Evolutionary conservation across 2,888 invertebrate genomes (phyloP).

Genomic region (Caenorhabditis sp.): DNA sequence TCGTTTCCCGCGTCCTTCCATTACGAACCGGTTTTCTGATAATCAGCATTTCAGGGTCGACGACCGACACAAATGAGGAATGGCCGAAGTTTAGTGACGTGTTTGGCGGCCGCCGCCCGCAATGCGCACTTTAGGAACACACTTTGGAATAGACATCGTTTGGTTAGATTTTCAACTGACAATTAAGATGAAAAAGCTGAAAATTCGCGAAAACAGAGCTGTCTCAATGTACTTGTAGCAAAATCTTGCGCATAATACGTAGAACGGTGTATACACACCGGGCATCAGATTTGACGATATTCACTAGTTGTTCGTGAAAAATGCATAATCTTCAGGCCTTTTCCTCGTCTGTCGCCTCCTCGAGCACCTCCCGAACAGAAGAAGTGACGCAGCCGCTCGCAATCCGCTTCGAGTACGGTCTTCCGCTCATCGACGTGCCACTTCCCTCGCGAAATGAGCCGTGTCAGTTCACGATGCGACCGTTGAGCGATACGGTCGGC

Average conservation of each 20-base stretch:
- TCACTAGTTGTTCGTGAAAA: neutral
- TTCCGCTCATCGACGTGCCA: slow-evolving; percentile 74
- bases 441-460: slow-evolving; percentile 74
- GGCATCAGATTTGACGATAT: neutral
- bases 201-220: slow-evolving; percentile 1
- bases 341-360: slow-evolving; percentile 44
- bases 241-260: neutral
- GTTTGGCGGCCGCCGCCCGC: slow-evolving; percentile 13
- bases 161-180: slow-evolving; percentile 11
- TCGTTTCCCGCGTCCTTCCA: neutral
- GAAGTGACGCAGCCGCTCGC: slow-evolving; percentile 12
- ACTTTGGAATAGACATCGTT: slow-evolving; percentile 40
- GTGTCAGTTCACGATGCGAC: slow-evolving; percentile 75
- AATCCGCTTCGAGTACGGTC: slow-evolving; percentile 69
- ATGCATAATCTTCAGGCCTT: slow-evolving; percentile 25
- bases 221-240: neutral
- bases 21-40: neutral
- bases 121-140: slow-evolving; percentile 39
- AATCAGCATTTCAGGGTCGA: neutral
- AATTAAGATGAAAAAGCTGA: neutral
- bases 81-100: slow-evolving; percentile 39
- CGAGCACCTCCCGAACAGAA: slow-evolving; percentile 20
- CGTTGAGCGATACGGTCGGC: slow-evolving; percentile 74
- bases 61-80: slow-evolving; percentile 41
- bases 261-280: neutral